A percentile compares a stretch with the other conserved stretches of the same genome.
phyloP scores from a whole-genome alignment of 2,888 invertebrate species.

The Ligdia adustata region DNA sequence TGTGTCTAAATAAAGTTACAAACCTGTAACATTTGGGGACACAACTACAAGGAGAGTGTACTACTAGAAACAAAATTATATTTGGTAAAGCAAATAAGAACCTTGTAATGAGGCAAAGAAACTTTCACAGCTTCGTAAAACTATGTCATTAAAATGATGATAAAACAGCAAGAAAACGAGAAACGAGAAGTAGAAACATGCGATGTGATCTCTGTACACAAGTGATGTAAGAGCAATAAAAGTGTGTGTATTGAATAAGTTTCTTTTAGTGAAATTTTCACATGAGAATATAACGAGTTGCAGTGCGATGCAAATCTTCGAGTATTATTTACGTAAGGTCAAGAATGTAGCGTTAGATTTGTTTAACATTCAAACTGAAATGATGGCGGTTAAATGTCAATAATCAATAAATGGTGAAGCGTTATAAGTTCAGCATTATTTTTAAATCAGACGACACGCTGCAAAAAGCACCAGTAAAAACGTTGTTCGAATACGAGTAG shows the following conservation, averaged over 20 bases:
- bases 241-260: not conserved
- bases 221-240: slow-evolving; percentile 19
- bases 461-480: not conserved
- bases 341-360: slow-evolving; percentile 7
- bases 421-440: too few species aligned
- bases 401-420: too few species aligned
- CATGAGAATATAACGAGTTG: slow-evolving; percentile 9
- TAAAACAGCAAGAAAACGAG: slow-evolving; percentile 18
- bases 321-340: slow-evolving; percentile 8
- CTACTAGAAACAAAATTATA: not conserved
- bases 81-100: slow-evolving; percentile 2
- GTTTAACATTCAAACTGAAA: not conserved
- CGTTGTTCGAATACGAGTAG: too few species aligned
- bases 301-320: slow-evolving; percentile 14
- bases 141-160: slow-evolving; percentile 17
- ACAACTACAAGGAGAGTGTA: too few species aligned
- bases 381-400: too few species aligned
- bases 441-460: too few species aligned
- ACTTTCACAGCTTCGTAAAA: slow-evolving; percentile 26
- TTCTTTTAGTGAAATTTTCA: slow-evolving; percentile 14
- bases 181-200: slow-evolving; percentile 7
- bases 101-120: slow-evolving; percentile 8
- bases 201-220: slow-evolving; percentile 12
- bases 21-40: too few species aligned
- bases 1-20: too few species aligned